Evolutionary conservation across 1,140 invertebrate genomes (phyloP), one percentile per base, ranked within the genome.

Genomic region (Drosophila sp.): DNA sequence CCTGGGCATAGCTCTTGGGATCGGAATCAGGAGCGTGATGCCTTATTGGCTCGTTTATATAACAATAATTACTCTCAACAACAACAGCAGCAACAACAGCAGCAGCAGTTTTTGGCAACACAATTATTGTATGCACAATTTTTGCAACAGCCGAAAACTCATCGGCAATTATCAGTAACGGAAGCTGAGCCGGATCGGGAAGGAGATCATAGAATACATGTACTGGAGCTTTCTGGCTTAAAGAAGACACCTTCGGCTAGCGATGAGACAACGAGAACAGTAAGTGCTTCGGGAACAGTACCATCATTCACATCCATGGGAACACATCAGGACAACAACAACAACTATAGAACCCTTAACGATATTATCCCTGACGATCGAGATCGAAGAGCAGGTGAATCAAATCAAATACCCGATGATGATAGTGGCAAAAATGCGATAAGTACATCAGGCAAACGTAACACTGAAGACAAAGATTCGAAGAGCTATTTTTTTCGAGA

Each of bases 81-180:
- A 41, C 70, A 67, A 8, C 61, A 76, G 6, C 59, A 76, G 18
- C 61, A 66, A 4, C 46, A 69, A 4, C 66, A 53, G 1, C 74
- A 76, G 25, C 74, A 76, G 34, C 83, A 89, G 11, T 40, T 87
- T 14, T 65, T 87, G 45, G 70, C 83, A 2, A 70, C 79, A 21
- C 83, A 87, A 41, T 64, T 87, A 9, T 32, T 87, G 0, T 87
- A 89, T 25, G 76, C 83, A 8, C 69, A 71, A 29, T 71, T 87
- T 32, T 40, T 87, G 8, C 83, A 89, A 36, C 69, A 79, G 45
- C 72, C 82, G 0, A 50, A 80, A 13, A n/a, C n/a, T 11, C 41
- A 59, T 21, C n/a, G n/a, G 0, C 50, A 14, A 11, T 11, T 25
- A 27, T 29, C 62, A 36, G 3, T 58, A 6, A 25, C 16, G 4